Percentiles rank a stretch among this genome's conserved stretches.
These are phyloP conservation scores for Archocentrus centrarchus DNA, from an alignment of 2,113 vertebrate genomes.

Conservation along the genomic window DNA sequence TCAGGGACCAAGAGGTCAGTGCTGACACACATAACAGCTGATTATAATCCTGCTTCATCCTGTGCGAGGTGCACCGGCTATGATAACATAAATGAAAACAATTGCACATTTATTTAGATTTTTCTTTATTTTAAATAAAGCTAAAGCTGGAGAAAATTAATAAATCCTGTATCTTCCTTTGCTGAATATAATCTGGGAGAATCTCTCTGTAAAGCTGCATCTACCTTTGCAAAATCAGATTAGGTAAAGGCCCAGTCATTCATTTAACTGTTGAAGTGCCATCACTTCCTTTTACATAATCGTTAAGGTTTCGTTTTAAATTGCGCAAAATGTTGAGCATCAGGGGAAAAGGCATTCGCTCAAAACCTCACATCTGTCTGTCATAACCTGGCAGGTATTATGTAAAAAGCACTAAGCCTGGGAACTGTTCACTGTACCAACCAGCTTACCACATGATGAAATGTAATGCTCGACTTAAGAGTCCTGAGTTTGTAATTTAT, in stretches of 20 bases:
- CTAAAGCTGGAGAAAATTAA: neutral
- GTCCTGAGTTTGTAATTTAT: constrained; percentile 24
- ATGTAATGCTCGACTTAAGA: neutral
- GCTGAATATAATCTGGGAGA: neutral
- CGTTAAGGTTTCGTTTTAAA: constrained; percentile 21
- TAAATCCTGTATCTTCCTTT: neutral
- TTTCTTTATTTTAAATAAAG: neutral
- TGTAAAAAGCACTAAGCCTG: constrained; percentile 28
- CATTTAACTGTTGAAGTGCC: constrained; percentile 9
- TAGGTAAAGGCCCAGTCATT: constrained; percentile 6
- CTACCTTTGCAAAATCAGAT: constrained; percentile 41
- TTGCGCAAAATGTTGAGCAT: constrained; percentile 2
- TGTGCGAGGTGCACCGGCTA: neutral
- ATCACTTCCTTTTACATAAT: constrained; percentile 34
- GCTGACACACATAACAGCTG: constrained; percentile 12
- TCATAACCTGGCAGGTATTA: constrained; percentile 32
- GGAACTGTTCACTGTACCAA: constrained; percentile 33
- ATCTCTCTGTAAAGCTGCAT: neutral
- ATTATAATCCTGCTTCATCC: constrained; percentile 11
- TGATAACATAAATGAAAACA: neutral
- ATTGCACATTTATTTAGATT: neutral
- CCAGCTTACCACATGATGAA: constrained; percentile 46
- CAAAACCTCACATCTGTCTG: constrained; percentile 40
- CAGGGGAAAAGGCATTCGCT: neutral
- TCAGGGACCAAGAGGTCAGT: constrained; percentile 22